Base-by-base conservation (phyloP, 2,888 invertebrate genomes). In the Heteromurus nitidus region DNA sequence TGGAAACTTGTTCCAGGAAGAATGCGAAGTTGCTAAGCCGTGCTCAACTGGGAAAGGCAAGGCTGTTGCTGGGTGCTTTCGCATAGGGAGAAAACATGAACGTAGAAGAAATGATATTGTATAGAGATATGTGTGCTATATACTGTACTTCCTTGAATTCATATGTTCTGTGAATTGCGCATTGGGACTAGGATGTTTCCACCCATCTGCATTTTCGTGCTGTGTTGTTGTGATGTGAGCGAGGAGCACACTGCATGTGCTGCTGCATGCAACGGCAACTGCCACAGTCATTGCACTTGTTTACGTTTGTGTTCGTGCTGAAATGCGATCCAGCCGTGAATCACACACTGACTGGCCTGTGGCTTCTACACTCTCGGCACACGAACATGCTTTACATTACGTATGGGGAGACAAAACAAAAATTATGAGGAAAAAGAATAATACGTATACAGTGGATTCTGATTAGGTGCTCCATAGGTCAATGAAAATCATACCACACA, bases 1-100 rank as follows among this genome's bases (percentile, higher is more conserved):
- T 69, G 77, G 69, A 69, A 77, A 69, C 69, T 69, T 77, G 77
- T 69, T 77, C 69, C 62, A 77, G 55, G 36, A n/a, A n/a, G 24
- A 20, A 55, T 31, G 11, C 20, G 30, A 62, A 62, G 60, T n/a
- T 11, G 28, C 30, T 60, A 11, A 11, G 16, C 30, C 28, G 9
- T 28, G 7, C 24, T 28, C n/a, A n/a, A n/a, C n/a, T n/a, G n/a
- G 11, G 47, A 9, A 22, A 22, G 53, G 22, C 47, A 36, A 47
- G 26, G 50, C 69, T 77, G 77, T 77, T 77, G 77, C 77, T 69
- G 77, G 77, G 77, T 77, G 69, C 44, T 44, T 20, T 16, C 7
- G 11, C n/a, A n/a, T n/a, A 16, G 11, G n/a, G n/a, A 47, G 47
- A 47, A 47, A 47, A 16, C 36, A 47, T n/a, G 44, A n/a, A n/a